These are phyloP conservation scores for Eurypyga helias DNA, from an alignment of 2,113 vertebrate genomes.

Conservation along the genomic window DNA sequence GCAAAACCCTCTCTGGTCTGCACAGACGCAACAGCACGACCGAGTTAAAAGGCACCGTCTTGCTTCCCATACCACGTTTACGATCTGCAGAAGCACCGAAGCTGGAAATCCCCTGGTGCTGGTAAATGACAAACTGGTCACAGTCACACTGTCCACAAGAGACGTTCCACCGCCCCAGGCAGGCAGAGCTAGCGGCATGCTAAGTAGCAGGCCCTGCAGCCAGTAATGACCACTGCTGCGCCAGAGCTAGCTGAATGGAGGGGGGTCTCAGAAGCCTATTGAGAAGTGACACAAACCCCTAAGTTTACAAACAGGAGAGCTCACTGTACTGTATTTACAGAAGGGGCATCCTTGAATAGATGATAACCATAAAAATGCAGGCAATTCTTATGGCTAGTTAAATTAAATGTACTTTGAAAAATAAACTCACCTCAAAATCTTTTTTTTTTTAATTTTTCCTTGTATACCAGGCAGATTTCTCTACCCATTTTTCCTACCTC, in stretches of 20 bases:
- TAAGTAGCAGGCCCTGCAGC: not conserved
- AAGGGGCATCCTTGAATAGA: not conserved
- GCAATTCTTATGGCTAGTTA: not conserved
- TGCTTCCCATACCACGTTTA: not conserved
- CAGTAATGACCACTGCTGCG: not conserved
- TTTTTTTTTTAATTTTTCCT: not conserved
- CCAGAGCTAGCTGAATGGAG: not conserved
- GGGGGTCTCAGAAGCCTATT: not conserved
- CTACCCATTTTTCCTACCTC: not conserved
- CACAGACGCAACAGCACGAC: accelerated
- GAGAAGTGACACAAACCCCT: not conserved
- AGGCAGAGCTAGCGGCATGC: not conserved
- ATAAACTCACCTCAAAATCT: not conserved
- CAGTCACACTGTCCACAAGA: not conserved
- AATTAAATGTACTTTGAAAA: not conserved
- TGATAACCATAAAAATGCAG: not conserved
- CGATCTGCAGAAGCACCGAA: not conserved
- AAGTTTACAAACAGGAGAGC: not conserved
- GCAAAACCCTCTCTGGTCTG: not conserved
- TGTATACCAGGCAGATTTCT: not conserved
- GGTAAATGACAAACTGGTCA: not conserved
- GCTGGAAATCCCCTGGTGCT: not conserved
- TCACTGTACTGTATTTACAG: not conserved
- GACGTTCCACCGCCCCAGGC: not conserved
- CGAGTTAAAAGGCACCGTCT: not conserved